Conservation (phyloP, 2,113 vertebrate genomes). For the Crotophaga sulcirostris region DNA sequence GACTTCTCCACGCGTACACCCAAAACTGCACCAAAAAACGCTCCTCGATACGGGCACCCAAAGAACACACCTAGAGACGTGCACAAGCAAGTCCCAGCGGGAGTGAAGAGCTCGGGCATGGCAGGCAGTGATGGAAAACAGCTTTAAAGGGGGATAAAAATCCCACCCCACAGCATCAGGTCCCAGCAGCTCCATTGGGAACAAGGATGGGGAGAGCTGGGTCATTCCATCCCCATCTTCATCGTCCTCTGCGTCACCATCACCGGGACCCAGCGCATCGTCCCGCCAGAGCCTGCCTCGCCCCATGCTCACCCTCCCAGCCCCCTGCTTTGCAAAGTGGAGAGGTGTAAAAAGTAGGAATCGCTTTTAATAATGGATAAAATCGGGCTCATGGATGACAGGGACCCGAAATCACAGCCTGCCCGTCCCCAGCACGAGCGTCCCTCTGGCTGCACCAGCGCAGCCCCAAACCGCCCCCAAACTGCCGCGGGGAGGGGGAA, state of each 20-base stretch:
- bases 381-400: neutral
- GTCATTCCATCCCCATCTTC: neutral
- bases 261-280: neutral
- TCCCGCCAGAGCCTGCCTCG: neutral
- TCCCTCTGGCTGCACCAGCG: neutral
- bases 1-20: neutral
- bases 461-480: neutral
- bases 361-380: neutral
- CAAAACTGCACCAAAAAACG: neutral
- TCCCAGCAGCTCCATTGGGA: neutral
- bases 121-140: neutral
- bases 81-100: neutral
- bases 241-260: neutral
- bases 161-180: neutral
- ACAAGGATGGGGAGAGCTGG: neutral
- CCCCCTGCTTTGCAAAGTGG: neutral
- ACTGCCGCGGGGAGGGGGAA: neutral
- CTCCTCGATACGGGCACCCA: neutral
- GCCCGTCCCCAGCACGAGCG: neutral
- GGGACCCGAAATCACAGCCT: neutral
- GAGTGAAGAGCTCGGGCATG: fast-evolving
- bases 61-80: neutral
- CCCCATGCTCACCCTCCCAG: neutral
- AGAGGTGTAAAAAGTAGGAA: neutral
- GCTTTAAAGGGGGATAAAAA: neutral